Base-by-base conservation (phyloP, 2,113 vertebrate genomes). In the Pachyramphus minor region DNA sequence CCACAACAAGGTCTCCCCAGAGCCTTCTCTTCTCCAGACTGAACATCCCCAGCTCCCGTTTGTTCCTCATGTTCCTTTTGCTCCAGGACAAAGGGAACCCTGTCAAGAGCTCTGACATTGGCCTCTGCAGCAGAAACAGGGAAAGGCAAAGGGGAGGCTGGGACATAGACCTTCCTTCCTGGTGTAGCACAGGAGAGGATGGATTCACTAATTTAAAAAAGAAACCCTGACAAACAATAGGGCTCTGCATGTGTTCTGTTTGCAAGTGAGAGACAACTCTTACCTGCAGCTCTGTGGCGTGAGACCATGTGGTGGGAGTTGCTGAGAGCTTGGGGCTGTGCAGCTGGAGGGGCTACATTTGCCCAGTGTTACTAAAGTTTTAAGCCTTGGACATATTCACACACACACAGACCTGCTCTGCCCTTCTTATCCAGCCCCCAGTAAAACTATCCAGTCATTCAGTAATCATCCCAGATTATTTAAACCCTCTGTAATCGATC, bases 291-390 rank as follows among this genome's bases (percentile, higher is more conserved):
- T 58, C 84, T 24, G 10, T 37, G 67, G 21, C 31, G 3, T 8
- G 37, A 75, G 58, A 12, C n/a, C 28, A 7, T 0, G 0, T 0
- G 0, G 9, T 2, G 0, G 42, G 24, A 24, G 79, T 3, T 59
- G 59, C 67, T 68, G 15, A 5, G 8, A 49, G 52, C 58, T 8
- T 6, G 39, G 35, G 44, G 42, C 62, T 2, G 6, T 14, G 74
- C 62, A 42, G 66, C 12, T 30, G 21, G 12, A 50, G 58, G 42
- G 14, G 14, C 39, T 81, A 4, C 1, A 0, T 63, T 44, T 74
- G 45, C 78, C 33, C 24, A 2, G n/a, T 33, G 39, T 9, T 62
- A 5, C 45, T 25, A 0, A n/a, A 41, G 21, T 33, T 42, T 81
- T 56, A 24, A 66, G 23, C 64, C 41, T 50, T 24, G 50, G 17